Evolutionary conservation across 2,113 vertebrate genomes (phyloP).

Genomic region (Elachura formosa): DNA sequence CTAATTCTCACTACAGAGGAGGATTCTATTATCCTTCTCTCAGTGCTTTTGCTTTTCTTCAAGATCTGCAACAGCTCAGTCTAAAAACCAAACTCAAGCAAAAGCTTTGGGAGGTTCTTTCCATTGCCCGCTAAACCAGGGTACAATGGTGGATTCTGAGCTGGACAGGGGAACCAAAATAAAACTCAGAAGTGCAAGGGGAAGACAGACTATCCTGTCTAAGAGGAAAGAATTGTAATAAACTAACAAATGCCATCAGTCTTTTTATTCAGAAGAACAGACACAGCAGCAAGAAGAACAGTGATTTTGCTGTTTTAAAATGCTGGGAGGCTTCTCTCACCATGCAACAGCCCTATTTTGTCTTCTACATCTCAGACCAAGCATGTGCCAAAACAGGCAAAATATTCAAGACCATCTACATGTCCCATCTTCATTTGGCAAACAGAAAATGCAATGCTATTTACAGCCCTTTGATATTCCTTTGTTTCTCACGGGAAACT

Average conservation of each 20-base stretch:
- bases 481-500: conserved; percentile 61
- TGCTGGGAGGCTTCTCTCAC: neutral
- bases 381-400: neutral
- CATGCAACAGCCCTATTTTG: neutral
- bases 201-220: neutral
- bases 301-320: neutral
- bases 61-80: neutral
- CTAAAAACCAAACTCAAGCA: neutral
- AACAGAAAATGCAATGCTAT: conserved; percentile 14
- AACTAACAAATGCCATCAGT: neutral
- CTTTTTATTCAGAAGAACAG: neutral
- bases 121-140: too few species aligned
- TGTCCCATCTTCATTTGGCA: conserved; percentile 17
- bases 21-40: neutral
- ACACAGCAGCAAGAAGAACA: neutral
- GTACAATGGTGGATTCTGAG: neutral
- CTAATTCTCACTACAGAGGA: neutral
- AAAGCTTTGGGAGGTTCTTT: neutral
- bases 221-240: neutral
- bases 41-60: neutral
- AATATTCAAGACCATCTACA: neutral
- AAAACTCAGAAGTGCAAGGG: neutral
- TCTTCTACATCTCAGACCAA: neutral
- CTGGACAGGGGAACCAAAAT: neutral
- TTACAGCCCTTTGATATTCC: conserved; percentile 16